phyloP scores from a whole-genome alignment of 92 coral and sea anemone genomes.

The Phymanthus crucifer region DNA sequence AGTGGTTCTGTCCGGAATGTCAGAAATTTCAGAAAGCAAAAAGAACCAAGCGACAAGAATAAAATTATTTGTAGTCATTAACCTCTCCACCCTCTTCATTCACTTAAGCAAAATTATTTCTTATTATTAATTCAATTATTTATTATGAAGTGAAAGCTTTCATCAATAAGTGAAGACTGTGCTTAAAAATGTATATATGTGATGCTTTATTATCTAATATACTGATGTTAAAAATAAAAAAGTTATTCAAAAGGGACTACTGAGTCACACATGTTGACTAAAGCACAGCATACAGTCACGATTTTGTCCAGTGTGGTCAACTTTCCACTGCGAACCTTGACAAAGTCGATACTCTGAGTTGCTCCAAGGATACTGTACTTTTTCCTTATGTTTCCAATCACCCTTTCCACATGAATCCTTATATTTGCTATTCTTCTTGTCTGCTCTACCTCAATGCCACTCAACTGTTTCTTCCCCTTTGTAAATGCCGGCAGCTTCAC shows the following conservation, averaged over 20 bases:
- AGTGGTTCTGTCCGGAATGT: conserved; percentile 44
- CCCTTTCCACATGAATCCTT: conserved; percentile 56
- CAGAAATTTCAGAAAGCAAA: conserved; percentile 17
- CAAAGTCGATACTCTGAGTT: conserved; percentile 40
- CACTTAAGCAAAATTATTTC: too few relatives aligned
- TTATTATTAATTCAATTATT: too few relatives aligned
- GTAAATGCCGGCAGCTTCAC: conserved; percentile 52
- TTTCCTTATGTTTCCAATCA: conserved; percentile 45
- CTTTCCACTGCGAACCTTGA: conserved; percentile 10
- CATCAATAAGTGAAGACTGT: too few relatives aligned
- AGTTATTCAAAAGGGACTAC: too few relatives aligned
- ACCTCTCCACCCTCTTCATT: too few relatives aligned
- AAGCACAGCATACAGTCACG: too few relatives aligned
- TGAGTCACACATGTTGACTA: too few relatives aligned
- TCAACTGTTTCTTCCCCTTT: conserved; percentile 49
- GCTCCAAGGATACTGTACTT: conserved; percentile 42
- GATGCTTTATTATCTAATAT: too few relatives aligned
- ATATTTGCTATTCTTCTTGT: conserved; percentile 41
- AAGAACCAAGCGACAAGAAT: background rate
- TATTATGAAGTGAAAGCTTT: too few relatives aligned
- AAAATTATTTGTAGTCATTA: background rate
- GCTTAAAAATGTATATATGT: too few relatives aligned
- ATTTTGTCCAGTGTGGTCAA: conserved; percentile 47
- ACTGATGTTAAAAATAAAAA: too few relatives aligned
- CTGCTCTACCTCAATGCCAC: conserved; percentile 53